phyloP scores from a whole-genome alignment of 2,888 invertebrate species.

The Allophyes oxyacanthae region DNA sequence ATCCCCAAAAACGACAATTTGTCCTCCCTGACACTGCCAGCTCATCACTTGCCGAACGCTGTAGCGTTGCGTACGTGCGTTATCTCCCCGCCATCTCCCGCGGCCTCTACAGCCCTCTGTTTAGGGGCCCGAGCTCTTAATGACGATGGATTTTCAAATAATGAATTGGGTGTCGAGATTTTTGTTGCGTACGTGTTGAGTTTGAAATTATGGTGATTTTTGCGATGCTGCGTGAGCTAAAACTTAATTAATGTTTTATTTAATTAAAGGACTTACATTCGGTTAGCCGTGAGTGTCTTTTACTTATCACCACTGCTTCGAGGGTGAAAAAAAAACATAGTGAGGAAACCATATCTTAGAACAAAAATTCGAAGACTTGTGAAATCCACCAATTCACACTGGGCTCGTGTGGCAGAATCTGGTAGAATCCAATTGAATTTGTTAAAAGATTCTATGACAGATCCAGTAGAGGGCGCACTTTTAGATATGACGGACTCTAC shows the following conservation, averaged over 20 bases:
- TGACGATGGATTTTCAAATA: slow-evolving; percentile 48
- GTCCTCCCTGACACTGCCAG: slow-evolving; percentile 17
- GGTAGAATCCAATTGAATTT: too few relatives aligned
- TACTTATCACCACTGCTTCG: too few relatives aligned
- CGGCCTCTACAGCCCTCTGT: slow-evolving; percentile 47
- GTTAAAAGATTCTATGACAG: too few relatives aligned
- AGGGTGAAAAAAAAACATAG: too few relatives aligned
- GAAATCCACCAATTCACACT: too few relatives aligned
- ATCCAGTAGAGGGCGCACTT: too few relatives aligned
- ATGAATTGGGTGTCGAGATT: slow-evolving; percentile 52
- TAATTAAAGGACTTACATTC: background rate
- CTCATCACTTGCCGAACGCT: slow-evolving; percentile 47
- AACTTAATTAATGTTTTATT: too few relatives aligned
- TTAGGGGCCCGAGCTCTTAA: slow-evolving; percentile 51
- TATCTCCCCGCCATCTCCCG: slow-evolving; percentile 55
- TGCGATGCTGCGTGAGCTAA: slow-evolving; percentile 24
- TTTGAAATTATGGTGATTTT: slow-evolving; percentile 11
- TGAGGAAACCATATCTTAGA: too few relatives aligned
- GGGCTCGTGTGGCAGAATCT: too few relatives aligned
- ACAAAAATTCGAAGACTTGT: too few relatives aligned
- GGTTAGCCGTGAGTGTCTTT: too few relatives aligned
- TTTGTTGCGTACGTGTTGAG: slow-evolving; percentile 26
- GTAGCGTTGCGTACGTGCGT: slow-evolving; percentile 58
- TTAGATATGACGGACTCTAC: too few relatives aligned
- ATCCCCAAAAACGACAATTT: slow-evolving; percentile 33